These are phyloP conservation scores for Pteruthius melanotis DNA, from an alignment of 2,113 vertebrate genomes.

Conservation along the genomic window DNA sequence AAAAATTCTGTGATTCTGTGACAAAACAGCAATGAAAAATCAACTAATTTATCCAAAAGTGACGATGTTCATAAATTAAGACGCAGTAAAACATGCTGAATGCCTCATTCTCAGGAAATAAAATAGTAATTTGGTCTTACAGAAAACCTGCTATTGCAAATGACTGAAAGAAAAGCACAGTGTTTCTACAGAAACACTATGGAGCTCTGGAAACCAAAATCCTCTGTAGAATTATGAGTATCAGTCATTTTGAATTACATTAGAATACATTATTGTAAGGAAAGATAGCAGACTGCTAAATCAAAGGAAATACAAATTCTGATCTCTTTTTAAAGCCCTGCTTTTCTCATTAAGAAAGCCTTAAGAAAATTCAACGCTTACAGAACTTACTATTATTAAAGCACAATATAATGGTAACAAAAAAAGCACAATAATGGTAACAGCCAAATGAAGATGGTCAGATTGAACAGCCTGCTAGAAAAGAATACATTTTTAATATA, in stretches of 20 bases:
- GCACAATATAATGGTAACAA: neutral
- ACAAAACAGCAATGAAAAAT: neutral
- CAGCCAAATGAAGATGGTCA: neutral
- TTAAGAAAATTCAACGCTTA: neutral
- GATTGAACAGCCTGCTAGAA: neutral
- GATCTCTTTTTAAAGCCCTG: neutral
- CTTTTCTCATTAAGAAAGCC: constrained; percentile 1
- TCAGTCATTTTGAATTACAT: neutral
- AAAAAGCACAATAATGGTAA: no score
- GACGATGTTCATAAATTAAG: neutral
- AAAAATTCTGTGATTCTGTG: neutral
- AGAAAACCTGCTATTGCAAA: neutral
- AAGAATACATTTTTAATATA: neutral
- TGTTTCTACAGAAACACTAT: constrained; percentile 20
- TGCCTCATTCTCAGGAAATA: neutral
- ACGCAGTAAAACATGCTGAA: neutral
- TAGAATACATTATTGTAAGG: neutral
- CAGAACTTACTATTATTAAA: neutral
- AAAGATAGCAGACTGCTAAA: constrained; percentile 19
- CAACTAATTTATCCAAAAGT: neutral
- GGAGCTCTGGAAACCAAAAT: constrained; percentile 29
- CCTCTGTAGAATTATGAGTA: neutral
- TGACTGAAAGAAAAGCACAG: neutral
- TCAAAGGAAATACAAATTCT: neutral
- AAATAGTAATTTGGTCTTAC: neutral